phyloP scores from a whole-genome alignment of 2,113 vertebrate genomes.

The Elephas maximus region DNA sequence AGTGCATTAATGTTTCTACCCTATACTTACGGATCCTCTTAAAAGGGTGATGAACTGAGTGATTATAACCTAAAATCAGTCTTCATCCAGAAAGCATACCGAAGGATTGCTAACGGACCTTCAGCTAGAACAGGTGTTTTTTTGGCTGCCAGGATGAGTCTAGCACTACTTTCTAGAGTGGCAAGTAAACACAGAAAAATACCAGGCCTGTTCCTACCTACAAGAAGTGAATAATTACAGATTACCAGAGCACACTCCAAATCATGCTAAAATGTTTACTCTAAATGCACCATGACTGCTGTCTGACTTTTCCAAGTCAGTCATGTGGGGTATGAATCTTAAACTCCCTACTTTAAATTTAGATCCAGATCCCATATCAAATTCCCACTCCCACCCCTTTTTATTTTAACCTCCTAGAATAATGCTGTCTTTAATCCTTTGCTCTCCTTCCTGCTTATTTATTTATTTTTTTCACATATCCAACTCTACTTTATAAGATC shows the following conservation, averaged over 20 bases:
- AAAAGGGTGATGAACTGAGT: slow-evolving; percentile 49
- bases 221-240: background rate
- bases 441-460: slow-evolving; percentile 58
- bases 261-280: background rate
- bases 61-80: slow-evolving; percentile 59
- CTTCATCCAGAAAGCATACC: slow-evolving; percentile 57
- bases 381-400: slow-evolving; percentile 52
- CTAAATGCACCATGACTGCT: background rate
- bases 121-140: slow-evolving; percentile 5
- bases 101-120: background rate
- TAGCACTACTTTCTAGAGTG: background rate
- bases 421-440: slow-evolving; percentile 50
- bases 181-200: slow-evolving; percentile 43
- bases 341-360: slow-evolving; percentile 72
- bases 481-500: slow-evolving; percentile 62
- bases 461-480: slow-evolving; percentile 57
- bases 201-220: background rate
- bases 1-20: slow-evolving; percentile 32
- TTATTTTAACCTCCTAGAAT: slow-evolving; percentile 53
- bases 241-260: background rate
- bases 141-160: background rate
- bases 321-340: slow-evolving; percentile 18
- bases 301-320: slow-evolving; percentile 42
- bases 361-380: slow-evolving; percentile 68
- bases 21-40: background rate